Conservation (phyloP, 2,797 vertebrate species). For the Coilia nasus region DNA sequence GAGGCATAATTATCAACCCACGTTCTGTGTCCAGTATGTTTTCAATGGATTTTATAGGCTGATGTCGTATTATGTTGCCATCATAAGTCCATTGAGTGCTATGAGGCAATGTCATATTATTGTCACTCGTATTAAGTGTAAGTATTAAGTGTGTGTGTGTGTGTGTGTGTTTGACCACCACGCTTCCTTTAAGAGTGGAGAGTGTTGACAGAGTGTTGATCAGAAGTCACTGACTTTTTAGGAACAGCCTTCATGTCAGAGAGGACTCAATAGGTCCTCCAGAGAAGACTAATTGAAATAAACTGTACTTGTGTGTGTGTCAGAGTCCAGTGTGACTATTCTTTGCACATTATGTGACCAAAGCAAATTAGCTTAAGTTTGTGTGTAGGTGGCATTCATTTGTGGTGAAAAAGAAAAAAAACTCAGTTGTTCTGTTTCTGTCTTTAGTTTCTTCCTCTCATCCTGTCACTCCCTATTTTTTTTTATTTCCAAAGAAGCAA, state of each 20-base stretch:
- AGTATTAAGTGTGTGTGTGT: too few species aligned
- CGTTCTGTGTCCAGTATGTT: too few species aligned
- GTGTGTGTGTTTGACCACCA: too few species aligned
- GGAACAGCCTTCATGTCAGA: constrained; percentile 21
- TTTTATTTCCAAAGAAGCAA: constrained; percentile 21
- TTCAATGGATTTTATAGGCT: too few species aligned
- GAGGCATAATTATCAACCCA: too few species aligned
- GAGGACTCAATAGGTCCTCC: neutral
- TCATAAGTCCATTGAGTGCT: constrained; percentile 15
- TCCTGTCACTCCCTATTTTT: constrained; percentile 39
- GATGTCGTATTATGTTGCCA: constrained; percentile 21
- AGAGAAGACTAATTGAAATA: too few species aligned
- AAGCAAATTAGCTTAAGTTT: neutral
- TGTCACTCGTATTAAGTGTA: too few species aligned
- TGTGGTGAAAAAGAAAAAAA: neutral
- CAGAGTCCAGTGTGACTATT: neutral
- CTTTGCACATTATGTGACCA: neutral
- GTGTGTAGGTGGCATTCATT: neutral
- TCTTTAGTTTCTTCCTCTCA: neutral
- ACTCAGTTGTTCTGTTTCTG: neutral
- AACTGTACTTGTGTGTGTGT: neutral
- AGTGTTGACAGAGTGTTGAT: constrained; percentile 23
- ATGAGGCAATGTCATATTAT: constrained; percentile 16
- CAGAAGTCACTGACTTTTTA: constrained; percentile 31
- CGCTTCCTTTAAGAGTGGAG: constrained; percentile 7